These are phyloP conservation scores for Diarsia dahlii DNA, from an alignment of 2,888 invertebrate genomes.

Conservation along the genomic window DNA sequence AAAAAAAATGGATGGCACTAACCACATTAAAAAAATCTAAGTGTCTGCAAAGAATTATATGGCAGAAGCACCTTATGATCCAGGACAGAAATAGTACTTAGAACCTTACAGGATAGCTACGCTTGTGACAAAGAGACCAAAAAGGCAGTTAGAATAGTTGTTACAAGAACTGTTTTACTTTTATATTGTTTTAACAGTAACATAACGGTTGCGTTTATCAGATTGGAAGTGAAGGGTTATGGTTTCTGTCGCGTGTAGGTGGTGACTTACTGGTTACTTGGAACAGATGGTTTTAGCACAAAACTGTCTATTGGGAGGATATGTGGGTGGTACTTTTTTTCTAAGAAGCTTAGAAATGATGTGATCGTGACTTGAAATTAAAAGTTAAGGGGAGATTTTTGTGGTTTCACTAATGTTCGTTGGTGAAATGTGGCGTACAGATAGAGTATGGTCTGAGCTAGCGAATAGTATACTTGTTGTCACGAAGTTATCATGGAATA, in stretches of 20 bases:
- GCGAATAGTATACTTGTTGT: too few species aligned
- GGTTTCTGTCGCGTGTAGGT: constrained; percentile 42
- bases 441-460: neutral
- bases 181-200: constrained; percentile 46
- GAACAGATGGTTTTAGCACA: constrained; percentile 10
- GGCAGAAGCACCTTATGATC: neutral
- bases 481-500: neutral
- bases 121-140: neutral
- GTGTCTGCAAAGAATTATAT: neutral
- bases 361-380: neutral
- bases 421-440: neutral
- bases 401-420: neutral
- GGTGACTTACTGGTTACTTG: constrained; percentile 35
- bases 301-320: constrained; percentile 4
- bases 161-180: constrained; percentile 37
- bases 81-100: neutral
- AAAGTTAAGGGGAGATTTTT: neutral
- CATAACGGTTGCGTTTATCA: constrained; percentile 47
- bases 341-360: neutral
- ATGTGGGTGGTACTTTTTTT: constrained; percentile 5
- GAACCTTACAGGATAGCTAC: neutral
- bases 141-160: constrained; percentile 8
- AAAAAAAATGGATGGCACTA: too few species aligned
- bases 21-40: too few species aligned
- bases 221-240: constrained; percentile 53